Evolutionary conservation across 2,797 vertebrate genomes (phyloP).

Genomic region (Pagetopsis macropterus): DNA sequence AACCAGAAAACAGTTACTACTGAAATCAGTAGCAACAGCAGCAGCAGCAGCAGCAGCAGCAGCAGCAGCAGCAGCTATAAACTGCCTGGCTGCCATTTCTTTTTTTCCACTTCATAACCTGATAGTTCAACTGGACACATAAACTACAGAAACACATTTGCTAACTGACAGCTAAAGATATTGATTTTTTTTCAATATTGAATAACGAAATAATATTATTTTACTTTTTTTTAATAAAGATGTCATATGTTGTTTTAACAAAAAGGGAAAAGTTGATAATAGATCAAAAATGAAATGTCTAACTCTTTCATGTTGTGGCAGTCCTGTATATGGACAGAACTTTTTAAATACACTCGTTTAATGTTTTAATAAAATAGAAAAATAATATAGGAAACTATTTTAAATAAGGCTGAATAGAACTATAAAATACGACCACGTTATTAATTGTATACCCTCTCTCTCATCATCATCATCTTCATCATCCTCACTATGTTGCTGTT

Average conservation of each 20-base stretch:
- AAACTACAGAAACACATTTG: constrained; percentile 19
- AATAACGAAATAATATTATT: not conserved
- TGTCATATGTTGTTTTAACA: not conserved
- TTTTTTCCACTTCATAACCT: constrained; percentile 1
- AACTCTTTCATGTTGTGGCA: not conserved
- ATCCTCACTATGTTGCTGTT: constrained; percentile 13
- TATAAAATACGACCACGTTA: not conserved
- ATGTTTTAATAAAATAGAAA: not conserved
- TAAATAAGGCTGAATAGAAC: not conserved
- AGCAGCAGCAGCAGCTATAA: constrained; percentile 31
- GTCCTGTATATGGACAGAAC: not conserved
- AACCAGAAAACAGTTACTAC: constrained; percentile 35
- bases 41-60: constrained; percentile 25
- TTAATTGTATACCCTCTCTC: not conserved
- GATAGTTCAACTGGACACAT: constrained; percentile 18
- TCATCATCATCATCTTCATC: not conserved
- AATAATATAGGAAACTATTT: not conserved
- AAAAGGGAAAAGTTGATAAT: not conserved
- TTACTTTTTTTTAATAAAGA: too few relatives aligned
- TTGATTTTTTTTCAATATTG: not conserved
- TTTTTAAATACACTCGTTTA: not conserved
- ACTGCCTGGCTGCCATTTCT: constrained; percentile 33
- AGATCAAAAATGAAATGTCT: not conserved
- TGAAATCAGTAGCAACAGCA: constrained; percentile 40
- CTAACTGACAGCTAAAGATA: not conserved